Percentiles rank a stretch among this genome's conserved stretches.
phyloP scores from a whole-genome alignment of 1,140 invertebrate species.

The Philopotamus ludificatus region DNA sequence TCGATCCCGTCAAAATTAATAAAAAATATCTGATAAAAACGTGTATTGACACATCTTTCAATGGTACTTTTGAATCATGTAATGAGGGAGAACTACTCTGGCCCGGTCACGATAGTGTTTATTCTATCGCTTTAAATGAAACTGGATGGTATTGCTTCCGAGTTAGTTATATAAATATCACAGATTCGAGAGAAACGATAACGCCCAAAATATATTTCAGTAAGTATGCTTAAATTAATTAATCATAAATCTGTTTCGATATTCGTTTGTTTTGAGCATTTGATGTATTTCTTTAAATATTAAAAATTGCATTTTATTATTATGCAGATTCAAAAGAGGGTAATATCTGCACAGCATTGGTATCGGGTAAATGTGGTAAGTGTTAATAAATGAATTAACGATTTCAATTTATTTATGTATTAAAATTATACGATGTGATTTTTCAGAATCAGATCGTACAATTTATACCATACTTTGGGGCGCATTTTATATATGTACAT shows the following conservation, averaged over 20 bases:
- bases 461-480: constrained; percentile 32
- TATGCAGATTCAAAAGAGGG: too few relatives aligned
- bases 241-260: too few relatives aligned
- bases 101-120: constrained; percentile 6
- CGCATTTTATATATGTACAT: constrained; percentile 17
- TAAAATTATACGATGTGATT: neutral
- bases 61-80: neutral
- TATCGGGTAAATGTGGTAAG: too few relatives aligned
- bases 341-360: too few relatives aligned
- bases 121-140: neutral
- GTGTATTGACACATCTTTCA: constrained; percentile 2
- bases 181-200: neutral
- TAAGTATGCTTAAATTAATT: constrained; percentile 22
- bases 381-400: too few relatives aligned
- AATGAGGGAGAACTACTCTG: constrained; percentile 1
- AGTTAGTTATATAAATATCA: constrained; percentile 4
- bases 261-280: too few relatives aligned
- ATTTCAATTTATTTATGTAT: neutral
- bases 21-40: constrained; percentile 20
- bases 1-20: neutral
- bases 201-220: constrained; percentile 16
- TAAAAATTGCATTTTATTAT: too few relatives aligned
- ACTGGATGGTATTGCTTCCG: constrained; percentile 22
- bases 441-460: constrained; percentile 28
- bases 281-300: too few relatives aligned